Conservation (phyloP, 2,797 vertebrate species). For the Sebastes iracundus region DNA sequence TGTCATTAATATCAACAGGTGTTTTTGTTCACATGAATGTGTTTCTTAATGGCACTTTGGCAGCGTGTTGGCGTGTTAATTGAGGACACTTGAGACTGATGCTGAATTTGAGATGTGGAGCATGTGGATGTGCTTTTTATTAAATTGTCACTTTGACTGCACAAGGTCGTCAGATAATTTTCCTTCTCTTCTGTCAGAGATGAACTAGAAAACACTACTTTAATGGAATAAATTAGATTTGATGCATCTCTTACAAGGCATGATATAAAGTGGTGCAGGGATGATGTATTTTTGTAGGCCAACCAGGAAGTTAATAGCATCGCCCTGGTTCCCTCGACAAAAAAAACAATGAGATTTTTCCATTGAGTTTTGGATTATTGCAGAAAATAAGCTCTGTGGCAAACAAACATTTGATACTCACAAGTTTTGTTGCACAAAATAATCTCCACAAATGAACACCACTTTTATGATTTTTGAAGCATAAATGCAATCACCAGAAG, state of each 20-base stretch:
- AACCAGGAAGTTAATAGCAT: too few relatives aligned
- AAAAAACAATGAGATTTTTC: too few relatives aligned
- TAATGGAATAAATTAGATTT: background rate
- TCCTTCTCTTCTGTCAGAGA: background rate
- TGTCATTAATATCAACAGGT: conserved; percentile 3
- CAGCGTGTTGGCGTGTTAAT: conserved; percentile 11
- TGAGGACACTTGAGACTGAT: background rate
- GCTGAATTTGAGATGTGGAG: conserved; percentile 16
- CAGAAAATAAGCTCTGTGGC: too few relatives aligned
- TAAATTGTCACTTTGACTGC: conserved; percentile 4
- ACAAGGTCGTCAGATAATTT: conserved; percentile 4
- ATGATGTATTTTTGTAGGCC: too few relatives aligned
- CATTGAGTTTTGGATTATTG: too few relatives aligned
- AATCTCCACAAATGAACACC: too few relatives aligned
- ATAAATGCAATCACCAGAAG: too few relatives aligned
- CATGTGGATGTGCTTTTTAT: conserved; percentile 47
- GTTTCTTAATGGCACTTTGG: conserved; percentile 22
- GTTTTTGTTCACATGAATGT: conserved; percentile 20
- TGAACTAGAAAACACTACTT: background rate
- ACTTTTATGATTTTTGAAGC: too few relatives aligned
- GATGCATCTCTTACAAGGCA: background rate
- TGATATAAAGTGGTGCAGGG: background rate
- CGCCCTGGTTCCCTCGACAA: too few relatives aligned
- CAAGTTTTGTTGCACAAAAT: too few relatives aligned
- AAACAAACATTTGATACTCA: too few relatives aligned